Evolutionary conservation across 2,888 invertebrate species (phyloP).

Genomic region (Platypus cylindrus): DNA sequence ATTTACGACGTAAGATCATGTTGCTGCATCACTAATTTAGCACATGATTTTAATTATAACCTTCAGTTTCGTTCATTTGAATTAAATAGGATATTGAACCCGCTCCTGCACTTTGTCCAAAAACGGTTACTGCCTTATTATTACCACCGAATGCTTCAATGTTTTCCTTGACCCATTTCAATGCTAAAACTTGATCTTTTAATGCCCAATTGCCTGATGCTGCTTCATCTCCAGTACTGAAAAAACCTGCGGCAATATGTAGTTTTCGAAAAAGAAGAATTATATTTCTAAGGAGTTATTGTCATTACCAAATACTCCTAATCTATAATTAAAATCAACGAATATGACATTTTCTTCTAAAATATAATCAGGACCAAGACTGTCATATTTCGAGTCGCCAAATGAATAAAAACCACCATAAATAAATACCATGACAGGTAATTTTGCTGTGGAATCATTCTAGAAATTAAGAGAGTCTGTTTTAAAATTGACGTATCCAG

Average conservation of each 20-base stretch:
- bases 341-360: constrained; percentile 19
- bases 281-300: background rate
- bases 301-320: constrained; percentile 20
- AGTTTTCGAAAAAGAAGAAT: background rate
- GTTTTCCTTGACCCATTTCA: constrained; percentile 20
- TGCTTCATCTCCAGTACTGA: constrained; percentile 18
- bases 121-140: constrained; percentile 19
- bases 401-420: constrained; percentile 19
- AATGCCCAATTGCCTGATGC: constrained; percentile 20
- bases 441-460: constrained; percentile 6
- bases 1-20: too few relatives aligned
- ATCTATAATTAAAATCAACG: constrained; percentile 20
- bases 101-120: constrained; percentile 22
- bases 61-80: constrained; percentile 16
- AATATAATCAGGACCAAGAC: constrained; percentile 18
- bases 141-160: constrained; percentile 20
- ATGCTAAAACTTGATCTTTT: constrained; percentile 21
- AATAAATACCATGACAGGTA: constrained; percentile 21
- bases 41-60: too few relatives aligned
- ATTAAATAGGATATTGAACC: constrained; percentile 19
- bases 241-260: constrained; percentile 13
- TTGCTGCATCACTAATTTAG: too few relatives aligned
- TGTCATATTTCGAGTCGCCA: constrained; percentile 15
- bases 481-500: too few relatives aligned
- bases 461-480: constrained; percentile 3